Evolutionary conservation across 2,113 vertebrate species (phyloP).

Genomic region (Festucalex cinctus): DNA sequence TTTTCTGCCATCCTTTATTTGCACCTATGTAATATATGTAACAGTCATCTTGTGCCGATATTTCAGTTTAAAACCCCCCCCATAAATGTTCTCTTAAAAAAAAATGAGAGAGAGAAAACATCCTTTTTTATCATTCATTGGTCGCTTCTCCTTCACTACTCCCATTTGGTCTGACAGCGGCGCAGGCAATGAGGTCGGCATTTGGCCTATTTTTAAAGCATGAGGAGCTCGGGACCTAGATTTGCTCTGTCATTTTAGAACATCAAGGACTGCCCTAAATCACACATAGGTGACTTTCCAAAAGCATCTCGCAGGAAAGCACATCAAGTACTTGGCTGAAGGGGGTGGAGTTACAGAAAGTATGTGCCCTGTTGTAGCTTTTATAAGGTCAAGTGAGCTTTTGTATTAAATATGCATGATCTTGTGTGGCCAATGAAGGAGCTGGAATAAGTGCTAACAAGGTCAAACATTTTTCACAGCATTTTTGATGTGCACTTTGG

Average conservation of each 20-base stretch:
- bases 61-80: conserved; percentile 10
- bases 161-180: conserved; percentile 53
- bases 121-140: conserved; percentile 18
- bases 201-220: conserved; percentile 67
- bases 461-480: conserved; percentile 37
- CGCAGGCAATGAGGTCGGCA: conserved; percentile 65
- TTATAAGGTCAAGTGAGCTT: conserved; percentile 24
- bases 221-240: conserved; percentile 27
- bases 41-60: not conserved
- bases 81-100: no score
- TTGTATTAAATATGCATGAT: conserved; percentile 43
- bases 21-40: not conserved
- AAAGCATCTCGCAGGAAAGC: not conserved
- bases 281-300: not conserved
- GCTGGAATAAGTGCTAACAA: conserved; percentile 29
- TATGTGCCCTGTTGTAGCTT: not conserved
- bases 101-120: not conserved
- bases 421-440: conserved; percentile 16
- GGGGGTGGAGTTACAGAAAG: not conserved
- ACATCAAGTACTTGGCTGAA: conserved; percentile 10
- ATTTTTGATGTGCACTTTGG: conserved; percentile 16
- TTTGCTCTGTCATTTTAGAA: conserved; percentile 36
- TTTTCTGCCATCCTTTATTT: no score
- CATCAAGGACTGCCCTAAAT: conserved; percentile 38
- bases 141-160: conserved; percentile 23